phyloP scores from a whole-genome alignment of 2,888 invertebrate species.

The Adineta ricciae region DNA sequence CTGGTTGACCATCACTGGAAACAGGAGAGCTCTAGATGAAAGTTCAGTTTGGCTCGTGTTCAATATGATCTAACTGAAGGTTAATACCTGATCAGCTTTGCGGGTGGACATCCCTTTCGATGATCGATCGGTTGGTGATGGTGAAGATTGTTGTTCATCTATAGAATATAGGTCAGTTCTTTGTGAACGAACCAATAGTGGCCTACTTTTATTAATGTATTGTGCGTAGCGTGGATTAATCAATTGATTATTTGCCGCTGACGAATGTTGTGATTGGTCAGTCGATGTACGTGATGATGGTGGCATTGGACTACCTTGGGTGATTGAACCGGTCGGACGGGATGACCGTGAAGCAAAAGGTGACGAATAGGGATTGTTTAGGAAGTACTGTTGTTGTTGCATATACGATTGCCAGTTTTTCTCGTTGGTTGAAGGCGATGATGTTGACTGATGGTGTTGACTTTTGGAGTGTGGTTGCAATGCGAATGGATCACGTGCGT shows the following conservation, averaged over 20 bases:
- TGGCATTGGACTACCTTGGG: conserved; percentile 7
- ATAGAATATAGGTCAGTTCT: not conserved
- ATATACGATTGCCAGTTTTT: not conserved
- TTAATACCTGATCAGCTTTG: not conserved
- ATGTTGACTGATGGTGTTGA: not conserved
- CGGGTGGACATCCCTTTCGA: not conserved
- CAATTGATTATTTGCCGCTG: not conserved
- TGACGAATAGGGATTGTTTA: not conserved
- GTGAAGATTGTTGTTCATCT: not conserved
- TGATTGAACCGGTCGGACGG: not conserved
- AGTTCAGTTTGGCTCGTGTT: too few species aligned
- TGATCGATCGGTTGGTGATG: not conserved
- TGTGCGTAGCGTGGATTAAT: not conserved
- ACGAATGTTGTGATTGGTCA: not conserved
- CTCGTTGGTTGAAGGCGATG: not conserved
- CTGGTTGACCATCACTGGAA: not conserved
- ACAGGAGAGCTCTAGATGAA: not conserved
- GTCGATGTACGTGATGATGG: not conserved
- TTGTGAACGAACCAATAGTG: too few species aligned
- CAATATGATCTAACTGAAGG: too few species aligned
- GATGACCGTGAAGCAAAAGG: not conserved
- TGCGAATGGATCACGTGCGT: not conserved
- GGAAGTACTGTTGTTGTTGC: not conserved
- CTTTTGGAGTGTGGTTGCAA: not conserved
- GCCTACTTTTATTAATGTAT: not conserved